Base-by-base conservation (phyloP, 2,797 vertebrate genomes). In the Sebastiscus albofasciatus region DNA sequence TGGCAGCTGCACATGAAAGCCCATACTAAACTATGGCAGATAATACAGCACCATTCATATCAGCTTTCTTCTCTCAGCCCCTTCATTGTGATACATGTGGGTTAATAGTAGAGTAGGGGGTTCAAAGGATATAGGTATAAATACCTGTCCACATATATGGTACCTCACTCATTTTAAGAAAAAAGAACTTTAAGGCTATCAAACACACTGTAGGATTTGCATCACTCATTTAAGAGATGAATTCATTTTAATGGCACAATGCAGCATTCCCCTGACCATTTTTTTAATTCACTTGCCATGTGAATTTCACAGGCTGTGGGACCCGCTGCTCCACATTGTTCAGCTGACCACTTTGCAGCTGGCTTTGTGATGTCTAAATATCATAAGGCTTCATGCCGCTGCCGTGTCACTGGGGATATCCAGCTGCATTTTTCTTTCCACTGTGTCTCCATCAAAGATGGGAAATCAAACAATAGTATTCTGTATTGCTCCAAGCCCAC, bases 391-490 rank as follows among this genome's bases (percentile, higher is more conserved):
- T 33, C 75, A 75, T 81, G 77, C 66, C 75, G 66, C 67, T 65
- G 82, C 68, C 33, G 14, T 66, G 66, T 70, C 77, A 61, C 52
- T 7, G 75, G 79, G 77, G 66, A 84, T 72, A 70, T 88, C 66
- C 85, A 89, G 85, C 86, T 89, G 79, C 71, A 77, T 20, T 83
- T 86, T 89, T 85, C 75, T 80, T 91, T 87, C 89, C 81, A 76
- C 69, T 73, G 87, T 75, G 79, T 85, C 75, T 72, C 85, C 77
- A 81, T 91, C 84, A 89, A 85, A 88, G 77, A 86, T 90, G 77
- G 83, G 83, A 91, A 87, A 93, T 91, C 82, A 91, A 92, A 95
- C 94, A 95, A 93, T 94, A 65, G 85, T 75, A 69, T 85, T 81
- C 67, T 80, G 56, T 84, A 65, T 86, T 86, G 67, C 74, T 83